Base-by-base conservation (phyloP, 2,888 invertebrate species). In the Agriopis aurantiaria region DNA sequence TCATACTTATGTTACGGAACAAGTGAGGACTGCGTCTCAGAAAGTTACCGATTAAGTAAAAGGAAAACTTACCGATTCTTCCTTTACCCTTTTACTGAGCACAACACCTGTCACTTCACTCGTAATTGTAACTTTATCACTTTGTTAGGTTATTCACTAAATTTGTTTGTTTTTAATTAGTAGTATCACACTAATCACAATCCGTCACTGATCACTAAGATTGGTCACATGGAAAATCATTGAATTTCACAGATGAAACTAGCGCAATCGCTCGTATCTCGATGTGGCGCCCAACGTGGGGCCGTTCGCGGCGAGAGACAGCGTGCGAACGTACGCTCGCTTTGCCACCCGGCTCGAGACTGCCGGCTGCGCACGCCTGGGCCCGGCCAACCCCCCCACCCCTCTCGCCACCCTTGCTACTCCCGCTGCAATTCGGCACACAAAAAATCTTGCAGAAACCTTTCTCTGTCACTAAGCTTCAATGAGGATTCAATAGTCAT, bases 301-400 rank as follows among this genome's bases (percentile, higher is more conserved):
- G 77, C 65, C 82, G 78, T 79, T 72, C 69, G 74, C 68, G 71
- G 53, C 48, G 46, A 64, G 12, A 48, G 61, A 71, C 71, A 80
- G 79, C 80, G 74, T 81, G 76, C 75, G 33, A 69, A 81, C 82
- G 82, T 82, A 78, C 84, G 81, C 72, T 74, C 81, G 76, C 77
- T 76, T 66, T 84, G 86, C 82, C 85, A 80, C 80, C 81, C 85
- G 85, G 85, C 84, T 79, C 79, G 85, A 80, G 76, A 93, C 93
- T 92, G 90, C 86, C 91, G 91, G 87, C 85, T 89, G 91, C 92
- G 92, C 92, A 91, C 88, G 92, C 92, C 91, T 90, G 89, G 84
- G 85, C 91, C 91, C 91, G 87, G 90, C 85, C 87, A 82, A 72
- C 83, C 88, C 33, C 33, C 87, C 85, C 82, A 82, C 52, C 86